phyloP scores from a whole-genome alignment of 1,140 invertebrate species.

The Bombus polaris region DNA sequence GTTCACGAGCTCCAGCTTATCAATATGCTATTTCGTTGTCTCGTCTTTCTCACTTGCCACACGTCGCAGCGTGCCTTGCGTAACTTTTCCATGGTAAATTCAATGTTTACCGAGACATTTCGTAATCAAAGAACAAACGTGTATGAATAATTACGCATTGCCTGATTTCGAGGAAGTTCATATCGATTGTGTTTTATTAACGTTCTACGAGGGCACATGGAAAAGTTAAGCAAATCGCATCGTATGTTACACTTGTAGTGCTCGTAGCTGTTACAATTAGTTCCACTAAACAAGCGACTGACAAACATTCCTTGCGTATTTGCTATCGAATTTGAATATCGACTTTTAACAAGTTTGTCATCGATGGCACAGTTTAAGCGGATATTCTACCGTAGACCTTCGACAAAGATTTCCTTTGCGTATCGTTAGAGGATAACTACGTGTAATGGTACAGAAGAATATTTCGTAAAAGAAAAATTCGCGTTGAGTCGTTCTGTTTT shows the following conservation, averaged over 20 bases:
- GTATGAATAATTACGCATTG: constrained; percentile 24
- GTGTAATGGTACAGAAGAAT: background rate
- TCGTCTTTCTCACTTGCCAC: constrained; percentile 15
- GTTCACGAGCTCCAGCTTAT: constrained; percentile 54
- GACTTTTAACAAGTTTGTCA: background rate
- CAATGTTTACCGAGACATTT: constrained; percentile 28
- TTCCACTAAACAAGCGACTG: background rate
- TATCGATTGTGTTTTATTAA: constrained; percentile 33
- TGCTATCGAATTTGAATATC: background rate
- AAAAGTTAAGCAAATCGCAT: constrained; percentile 23
- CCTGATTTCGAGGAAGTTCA: background rate
- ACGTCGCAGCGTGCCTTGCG: background rate
- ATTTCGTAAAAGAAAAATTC: background rate
- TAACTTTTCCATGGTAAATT: background rate
- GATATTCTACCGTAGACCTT: background rate
- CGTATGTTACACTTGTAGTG: background rate
- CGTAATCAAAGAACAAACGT: constrained; percentile 19
- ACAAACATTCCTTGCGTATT: background rate
- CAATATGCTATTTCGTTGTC: constrained; percentile 52
- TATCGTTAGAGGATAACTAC: background rate
- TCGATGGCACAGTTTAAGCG: background rate
- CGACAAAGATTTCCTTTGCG: background rate
- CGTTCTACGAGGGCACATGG: background rate
- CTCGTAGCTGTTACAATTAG: background rate
- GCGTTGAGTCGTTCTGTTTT: background rate